phyloP scores from a whole-genome alignment of 2,888 invertebrate species.

The Coronaproctus castanopsis region DNA sequence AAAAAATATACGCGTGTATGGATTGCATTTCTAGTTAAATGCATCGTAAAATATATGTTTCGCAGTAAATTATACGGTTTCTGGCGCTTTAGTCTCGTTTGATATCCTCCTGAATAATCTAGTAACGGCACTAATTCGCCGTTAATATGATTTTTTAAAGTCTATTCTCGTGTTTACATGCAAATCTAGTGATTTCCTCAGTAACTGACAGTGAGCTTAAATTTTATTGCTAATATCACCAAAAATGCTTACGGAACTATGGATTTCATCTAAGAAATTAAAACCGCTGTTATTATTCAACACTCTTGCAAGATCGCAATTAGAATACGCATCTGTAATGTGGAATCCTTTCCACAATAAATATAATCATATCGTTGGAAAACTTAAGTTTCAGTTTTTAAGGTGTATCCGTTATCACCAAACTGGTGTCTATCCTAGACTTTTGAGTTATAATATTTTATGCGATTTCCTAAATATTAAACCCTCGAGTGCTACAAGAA shows the following conservation, averaged over 20 bases:
- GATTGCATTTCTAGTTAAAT: background rate
- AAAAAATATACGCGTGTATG: background rate
- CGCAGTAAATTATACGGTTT: background rate
- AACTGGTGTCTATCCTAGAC: too few species aligned
- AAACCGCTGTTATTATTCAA: too few species aligned
- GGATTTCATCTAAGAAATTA: background rate
- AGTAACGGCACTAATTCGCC: background rate
- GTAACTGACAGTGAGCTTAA: background rate
- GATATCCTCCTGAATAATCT: background rate
- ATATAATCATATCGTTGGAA: too few species aligned
- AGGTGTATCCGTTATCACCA: too few species aligned
- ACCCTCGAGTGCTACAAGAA: too few species aligned
- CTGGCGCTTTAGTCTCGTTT: background rate
- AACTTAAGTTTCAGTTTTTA: too few species aligned
- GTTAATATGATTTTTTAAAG: background rate
- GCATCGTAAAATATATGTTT: background rate
- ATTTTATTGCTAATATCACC: too few species aligned
- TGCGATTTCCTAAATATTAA: too few species aligned
- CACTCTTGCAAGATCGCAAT: too few species aligned
- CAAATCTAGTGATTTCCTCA: background rate
- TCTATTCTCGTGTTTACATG: background rate
- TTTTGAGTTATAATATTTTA: too few species aligned
- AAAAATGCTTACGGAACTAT: background rate
- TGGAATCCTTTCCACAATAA: too few species aligned
- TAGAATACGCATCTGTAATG: too few species aligned